Evolutionary conservation across 1,140 invertebrate species (phyloP).

Genomic region (Sminthurides bifidus): DNA sequence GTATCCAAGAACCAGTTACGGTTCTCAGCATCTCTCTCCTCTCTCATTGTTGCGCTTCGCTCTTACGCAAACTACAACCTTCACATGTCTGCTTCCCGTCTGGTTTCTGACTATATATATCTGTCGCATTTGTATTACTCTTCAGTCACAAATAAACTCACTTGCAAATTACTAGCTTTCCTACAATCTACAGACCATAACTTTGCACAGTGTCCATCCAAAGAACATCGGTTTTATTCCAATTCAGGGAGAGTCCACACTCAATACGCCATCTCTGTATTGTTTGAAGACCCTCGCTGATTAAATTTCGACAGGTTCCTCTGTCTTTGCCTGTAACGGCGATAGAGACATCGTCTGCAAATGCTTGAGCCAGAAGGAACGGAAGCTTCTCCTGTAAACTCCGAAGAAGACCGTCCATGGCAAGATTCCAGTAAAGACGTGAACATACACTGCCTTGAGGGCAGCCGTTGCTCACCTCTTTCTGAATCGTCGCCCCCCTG

Average conservation of each 20-base stretch:
- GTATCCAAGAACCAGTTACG: too few species aligned
- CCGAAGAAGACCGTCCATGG: constrained; percentile 4
- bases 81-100: too few species aligned
- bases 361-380: background rate
- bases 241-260: background rate
- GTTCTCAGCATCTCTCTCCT: too few species aligned
- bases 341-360: constrained; percentile 12
- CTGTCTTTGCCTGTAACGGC: background rate
- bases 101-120: too few species aligned
- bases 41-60: too few species aligned
- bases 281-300: background rate
- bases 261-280: background rate
- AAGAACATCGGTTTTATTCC: background rate
- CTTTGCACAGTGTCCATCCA: too few species aligned
- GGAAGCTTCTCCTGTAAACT: background rate
- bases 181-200: too few species aligned
- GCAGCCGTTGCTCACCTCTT: background rate
- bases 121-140: too few species aligned
- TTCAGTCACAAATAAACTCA: too few species aligned
- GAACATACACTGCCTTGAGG: constrained; percentile 21
- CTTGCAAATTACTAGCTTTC: too few species aligned
- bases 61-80: too few species aligned
- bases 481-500: background rate
- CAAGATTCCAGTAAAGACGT: constrained; percentile 12
- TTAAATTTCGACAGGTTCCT: background rate